Percentiles rank a stretch among this genome's conserved stretches.
Evolutionary conservation across 1,140 invertebrate species (phyloP).

Genomic region (Acyrthosiphon pisum): DNA sequence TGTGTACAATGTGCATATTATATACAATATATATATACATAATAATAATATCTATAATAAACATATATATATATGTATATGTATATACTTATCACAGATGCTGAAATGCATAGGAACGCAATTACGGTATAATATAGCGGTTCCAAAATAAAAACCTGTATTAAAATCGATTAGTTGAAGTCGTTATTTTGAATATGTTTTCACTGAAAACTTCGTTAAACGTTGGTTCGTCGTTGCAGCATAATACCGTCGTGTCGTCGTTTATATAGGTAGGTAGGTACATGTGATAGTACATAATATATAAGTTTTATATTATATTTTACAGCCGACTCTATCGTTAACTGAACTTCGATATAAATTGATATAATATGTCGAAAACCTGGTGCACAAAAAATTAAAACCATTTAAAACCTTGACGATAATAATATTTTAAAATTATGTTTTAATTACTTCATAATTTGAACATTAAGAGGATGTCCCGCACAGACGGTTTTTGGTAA

Average conservation of each 20-base stretch:
- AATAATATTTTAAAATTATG: not conserved
- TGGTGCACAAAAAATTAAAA: not conserved
- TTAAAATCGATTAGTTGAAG: not conserved
- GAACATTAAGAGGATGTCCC: not conserved
- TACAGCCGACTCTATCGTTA: not conserved
- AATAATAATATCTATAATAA: not conserved
- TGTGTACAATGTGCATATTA: not conserved
- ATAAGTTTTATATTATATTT: not conserved
- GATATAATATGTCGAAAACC: not conserved
- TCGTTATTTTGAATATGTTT: slow-evolving; percentile 12
- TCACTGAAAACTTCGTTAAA: not conserved
- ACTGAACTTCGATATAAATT: not conserved
- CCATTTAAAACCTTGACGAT: not conserved
- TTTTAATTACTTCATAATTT: not conserved
- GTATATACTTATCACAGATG: not conserved
- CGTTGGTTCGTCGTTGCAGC: not conserved
- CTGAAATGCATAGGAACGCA: not conserved
- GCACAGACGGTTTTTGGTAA: not conserved
- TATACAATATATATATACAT: not conserved
- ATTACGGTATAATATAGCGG: slow-evolving; percentile 14
- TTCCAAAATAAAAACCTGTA: slow-evolving; percentile 12
- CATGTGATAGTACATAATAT: not conserved
- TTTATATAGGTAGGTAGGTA: not conserved
- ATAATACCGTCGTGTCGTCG: not conserved
- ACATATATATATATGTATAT: not conserved